Conservation (phyloP, 2,888 invertebrate genomes). For the Campopleginae sp. region DNA sequence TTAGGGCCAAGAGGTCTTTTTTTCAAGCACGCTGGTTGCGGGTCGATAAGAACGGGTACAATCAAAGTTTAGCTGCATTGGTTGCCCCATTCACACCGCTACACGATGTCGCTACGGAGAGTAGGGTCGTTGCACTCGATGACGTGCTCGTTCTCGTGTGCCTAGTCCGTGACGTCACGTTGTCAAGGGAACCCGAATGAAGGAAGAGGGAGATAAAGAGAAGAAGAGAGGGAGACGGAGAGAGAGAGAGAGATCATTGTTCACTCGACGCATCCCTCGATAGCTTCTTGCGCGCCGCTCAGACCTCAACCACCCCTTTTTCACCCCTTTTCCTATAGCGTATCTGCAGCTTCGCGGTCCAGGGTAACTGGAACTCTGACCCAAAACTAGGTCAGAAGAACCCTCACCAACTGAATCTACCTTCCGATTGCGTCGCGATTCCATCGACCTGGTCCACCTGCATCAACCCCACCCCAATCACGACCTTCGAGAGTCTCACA, state of each 20-base stretch:
- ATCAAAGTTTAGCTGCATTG: constrained; percentile 72
- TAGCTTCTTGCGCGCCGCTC: constrained; percentile 61
- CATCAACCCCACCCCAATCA: constrained; percentile 32
- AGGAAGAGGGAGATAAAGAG: constrained; percentile 1
- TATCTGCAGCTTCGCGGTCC: constrained; percentile 46
- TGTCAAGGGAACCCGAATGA: constrained; percentile 75
- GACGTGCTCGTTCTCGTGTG: constrained; percentile 72
- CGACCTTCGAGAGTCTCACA: constrained; percentile 26
- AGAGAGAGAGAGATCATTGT: not conserved
- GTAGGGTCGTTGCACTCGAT: constrained; percentile 77
- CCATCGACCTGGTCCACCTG: constrained; percentile 28
- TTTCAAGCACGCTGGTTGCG: not conserved
- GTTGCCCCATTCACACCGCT: constrained; percentile 76
- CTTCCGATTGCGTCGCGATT: constrained; percentile 14
- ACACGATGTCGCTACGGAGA: constrained; percentile 52
- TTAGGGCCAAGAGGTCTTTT: constrained; percentile 16
- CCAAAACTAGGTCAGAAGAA: constrained; percentile 75
- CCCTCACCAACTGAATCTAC: constrained; percentile 29
- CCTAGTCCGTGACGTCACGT: constrained; percentile 78
- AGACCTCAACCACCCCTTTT: constrained; percentile 50
- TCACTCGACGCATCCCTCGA: constrained; percentile 27
- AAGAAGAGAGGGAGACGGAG: not conserved
- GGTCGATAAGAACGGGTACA: constrained; percentile 73
- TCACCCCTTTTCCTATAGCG: constrained; percentile 29
- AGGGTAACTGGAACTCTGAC: constrained; percentile 80